Evolutionary conservation across 2,888 invertebrate genomes (phyloP), one percentile per base, ranked within the genome.

Genomic region (Epinotia demarniana): DNA sequence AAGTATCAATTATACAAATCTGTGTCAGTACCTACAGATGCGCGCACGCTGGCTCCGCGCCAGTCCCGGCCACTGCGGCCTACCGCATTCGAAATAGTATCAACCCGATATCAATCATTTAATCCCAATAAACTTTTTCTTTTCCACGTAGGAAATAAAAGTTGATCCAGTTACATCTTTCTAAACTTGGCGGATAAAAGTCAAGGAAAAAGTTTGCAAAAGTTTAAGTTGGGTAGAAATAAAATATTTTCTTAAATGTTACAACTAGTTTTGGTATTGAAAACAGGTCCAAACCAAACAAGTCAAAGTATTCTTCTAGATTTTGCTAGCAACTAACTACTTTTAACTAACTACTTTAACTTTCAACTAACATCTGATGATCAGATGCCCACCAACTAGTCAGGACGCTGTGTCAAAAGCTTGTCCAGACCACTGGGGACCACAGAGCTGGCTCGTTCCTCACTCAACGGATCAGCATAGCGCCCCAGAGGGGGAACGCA

Each of bases 21-120:
- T 18, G 18, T 58, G 39, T 53, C 53, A 53, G 16, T 49, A 33
- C 46, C 16, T 5, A 53, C 19, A 4, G 23, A n/a, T 69, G 68
- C 89, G 92, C 92, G 85, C 82, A 87, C 89, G 89, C 86, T 92
- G 92, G 92, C 92, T 75, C 77, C 16, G 11, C 80, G 91, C 92
- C 92, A 92, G 89, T 85, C 88, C 88, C 82, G 88, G 86, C 87
- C 89, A 88, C 81, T 90, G 92, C 87, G 93, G 91, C 87, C 89
- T 82, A 93, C 93, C 93, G 85, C 92, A 92, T 85, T 87, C 81
- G 85, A 86, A 88, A 85, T 84, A 84, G 57, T 64, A 71, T 77
- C 76, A 66, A 61, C 66, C 53, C 60, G 27, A 75, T 77, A 58
- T 64, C 63, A 70, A 57, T 55, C 49, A 62, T 76, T 73, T 73